These are phyloP conservation scores for Thalassarche chlororhynchos DNA, from an alignment of 2,113 vertebrate species.

Conservation along the genomic window DNA sequence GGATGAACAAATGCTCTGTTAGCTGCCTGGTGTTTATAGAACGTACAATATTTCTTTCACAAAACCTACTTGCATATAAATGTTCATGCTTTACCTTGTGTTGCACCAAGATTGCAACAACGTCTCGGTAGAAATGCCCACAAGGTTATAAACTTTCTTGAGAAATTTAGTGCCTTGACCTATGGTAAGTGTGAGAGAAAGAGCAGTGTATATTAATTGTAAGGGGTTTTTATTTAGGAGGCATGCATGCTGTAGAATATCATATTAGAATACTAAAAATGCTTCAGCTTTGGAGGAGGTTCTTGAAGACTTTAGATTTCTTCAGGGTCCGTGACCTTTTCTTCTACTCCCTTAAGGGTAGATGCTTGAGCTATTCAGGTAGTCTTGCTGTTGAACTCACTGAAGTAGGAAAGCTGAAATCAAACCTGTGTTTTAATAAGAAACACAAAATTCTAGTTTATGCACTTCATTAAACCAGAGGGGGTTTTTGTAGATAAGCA, in stretches of 20 bases:
- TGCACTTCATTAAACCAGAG: constrained; percentile 12
- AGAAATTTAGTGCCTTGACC: not conserved
- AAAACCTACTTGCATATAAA: not conserved
- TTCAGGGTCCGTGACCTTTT: not conserved
- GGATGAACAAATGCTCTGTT: not conserved
- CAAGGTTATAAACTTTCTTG: not conserved
- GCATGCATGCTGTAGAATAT: not conserved
- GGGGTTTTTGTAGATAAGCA: not conserved
- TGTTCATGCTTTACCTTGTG: not conserved
- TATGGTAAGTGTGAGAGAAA: not conserved
- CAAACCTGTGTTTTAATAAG: not conserved
- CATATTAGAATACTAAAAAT: not conserved
- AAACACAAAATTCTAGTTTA: too few relatives aligned
- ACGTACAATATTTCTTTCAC: not conserved
- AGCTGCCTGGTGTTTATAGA: not conserved
- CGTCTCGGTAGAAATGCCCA: not conserved
- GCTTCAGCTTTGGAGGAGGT: not conserved
- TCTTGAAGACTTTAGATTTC: not conserved
- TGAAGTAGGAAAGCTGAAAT: not conserved
- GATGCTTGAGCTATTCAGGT: not conserved
- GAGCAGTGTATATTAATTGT: not conserved
- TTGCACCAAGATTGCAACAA: not conserved
- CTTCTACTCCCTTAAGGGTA: not conserved
- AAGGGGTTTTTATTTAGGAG: not conserved
- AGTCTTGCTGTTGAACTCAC: not conserved